Base-by-base conservation (phyloP, 2,888 invertebrate genomes). In the Phalera bucephala region DNA sequence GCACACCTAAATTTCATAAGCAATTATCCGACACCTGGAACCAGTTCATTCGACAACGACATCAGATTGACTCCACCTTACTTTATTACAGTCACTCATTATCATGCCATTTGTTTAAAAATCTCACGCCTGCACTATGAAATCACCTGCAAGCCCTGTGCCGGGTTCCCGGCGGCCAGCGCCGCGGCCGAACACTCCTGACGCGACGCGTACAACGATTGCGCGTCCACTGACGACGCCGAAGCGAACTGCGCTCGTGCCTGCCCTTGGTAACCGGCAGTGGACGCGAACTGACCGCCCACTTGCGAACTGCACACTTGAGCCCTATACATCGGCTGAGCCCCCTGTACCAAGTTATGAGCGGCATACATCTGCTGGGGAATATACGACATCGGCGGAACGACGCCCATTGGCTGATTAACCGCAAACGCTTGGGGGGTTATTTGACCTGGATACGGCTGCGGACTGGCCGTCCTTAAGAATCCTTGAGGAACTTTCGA, bases 161-260 rank as follows among this genome's bases (percentile, higher is more conserved):
- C 57, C 40, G 52, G 51, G 52, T 55, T 56, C 41, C 54, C 40
- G 34, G 53, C 60, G 19, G 61, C 54, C 27, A 63, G 59, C 14
- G 75, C 48, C n/a, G n/a, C n/a, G n/a, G n/a, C n/a, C 41, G 74
- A 67, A 45, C 80, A 75, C 36, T 82, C 83, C 33, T 75, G 79
- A 4, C 78, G 57, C 42, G 79, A 64, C 45, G 75, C 74, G 48
- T 77, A 77, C 30, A 69, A 33, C 7, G 53, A 20, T 33, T 68
- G 69, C 19, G 69, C 60, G 51, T 74, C 72, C 60, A 69, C 48
- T 11, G 66, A 55, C 40, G 61, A 35, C 38, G 73, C 68, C 2
- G 69, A 62, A 34, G 58, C 60, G 58, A 65, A 64, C 37, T 69
- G 72, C 3, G 76, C 71, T 13, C 71, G 50, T 17, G 45, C 21